These are phyloP conservation scores for Forpus xanthops DNA, from an alignment of 2,797 vertebrate species.

Conservation along the genomic window DNA sequence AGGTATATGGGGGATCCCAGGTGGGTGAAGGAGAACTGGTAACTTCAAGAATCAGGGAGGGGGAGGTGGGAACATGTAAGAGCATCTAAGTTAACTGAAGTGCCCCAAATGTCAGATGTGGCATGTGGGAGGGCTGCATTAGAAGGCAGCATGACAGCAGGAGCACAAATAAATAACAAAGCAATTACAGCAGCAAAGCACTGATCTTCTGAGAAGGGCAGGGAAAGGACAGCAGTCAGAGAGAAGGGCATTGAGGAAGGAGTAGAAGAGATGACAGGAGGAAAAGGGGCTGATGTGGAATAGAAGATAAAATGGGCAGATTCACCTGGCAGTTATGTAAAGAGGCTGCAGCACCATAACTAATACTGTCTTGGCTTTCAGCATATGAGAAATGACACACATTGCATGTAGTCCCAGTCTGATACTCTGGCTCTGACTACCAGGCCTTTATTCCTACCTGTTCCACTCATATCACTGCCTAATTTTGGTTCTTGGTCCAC, in stretches of 20 bases:
- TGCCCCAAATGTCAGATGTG: background rate
- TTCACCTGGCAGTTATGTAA: background rate
- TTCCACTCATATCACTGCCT: background rate
- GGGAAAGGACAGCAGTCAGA: background rate
- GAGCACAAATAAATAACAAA: background rate
- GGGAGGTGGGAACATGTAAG: background rate
- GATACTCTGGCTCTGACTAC: background rate
- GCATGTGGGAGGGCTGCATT: background rate
- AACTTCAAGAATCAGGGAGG: background rate
- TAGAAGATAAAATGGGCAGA: background rate
- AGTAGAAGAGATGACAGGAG: background rate
- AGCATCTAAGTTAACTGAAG: background rate
- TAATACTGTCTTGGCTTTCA: background rate
- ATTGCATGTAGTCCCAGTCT: background rate
- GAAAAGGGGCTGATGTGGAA: background rate
- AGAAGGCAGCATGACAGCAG: background rate
- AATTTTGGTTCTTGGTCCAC: background rate
- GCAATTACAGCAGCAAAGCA: background rate
- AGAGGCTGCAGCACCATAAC: background rate
- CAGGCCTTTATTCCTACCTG: background rate
- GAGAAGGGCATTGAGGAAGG: background rate
- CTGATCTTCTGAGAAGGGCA: background rate
- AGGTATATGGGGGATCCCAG: background rate
- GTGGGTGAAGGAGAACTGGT: background rate
- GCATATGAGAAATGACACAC: background rate